Conservation (phyloP, 2,797 vertebrate species). For the Sebastes hopkinsi region DNA sequence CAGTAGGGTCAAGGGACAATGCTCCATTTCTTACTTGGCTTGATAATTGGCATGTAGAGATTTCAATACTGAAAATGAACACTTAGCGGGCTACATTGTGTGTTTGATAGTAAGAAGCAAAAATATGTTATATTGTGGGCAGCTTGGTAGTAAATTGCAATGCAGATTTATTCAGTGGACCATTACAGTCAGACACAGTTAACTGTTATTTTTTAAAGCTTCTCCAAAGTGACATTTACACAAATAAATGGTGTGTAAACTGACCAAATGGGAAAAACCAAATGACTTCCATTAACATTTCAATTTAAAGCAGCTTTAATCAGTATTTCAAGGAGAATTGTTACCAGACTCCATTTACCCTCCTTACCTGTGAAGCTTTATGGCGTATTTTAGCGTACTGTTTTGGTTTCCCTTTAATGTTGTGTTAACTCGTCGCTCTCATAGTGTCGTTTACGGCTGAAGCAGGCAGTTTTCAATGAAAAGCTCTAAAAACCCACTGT, state of each 20-base stretch:
- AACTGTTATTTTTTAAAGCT: not conserved
- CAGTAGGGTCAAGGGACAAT: conserved; percentile 14
- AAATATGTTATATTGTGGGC: not conserved
- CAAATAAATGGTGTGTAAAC: not conserved
- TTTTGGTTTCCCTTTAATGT: not conserved
- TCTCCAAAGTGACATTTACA: not conserved
- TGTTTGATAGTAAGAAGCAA: not conserved
- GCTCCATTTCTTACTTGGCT: conserved; percentile 21
- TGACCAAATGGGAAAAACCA: not conserved
- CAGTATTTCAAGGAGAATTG: not conserved
- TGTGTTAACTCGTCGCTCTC: not conserved
- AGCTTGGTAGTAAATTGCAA: not conserved
- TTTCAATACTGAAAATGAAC: conserved; percentile 1
- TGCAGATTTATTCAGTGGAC: not conserved
- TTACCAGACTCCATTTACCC: not conserved
- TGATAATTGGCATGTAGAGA: conserved; percentile 2
- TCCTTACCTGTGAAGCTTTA: too few species aligned
- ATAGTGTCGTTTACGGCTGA: not conserved
- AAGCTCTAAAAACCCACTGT: not conserved
- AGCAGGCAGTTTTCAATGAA: not conserved
- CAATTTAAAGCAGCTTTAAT: not conserved
- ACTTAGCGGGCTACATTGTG: not conserved
- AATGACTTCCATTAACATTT: not conserved
- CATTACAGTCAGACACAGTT: not conserved
- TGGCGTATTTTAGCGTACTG: not conserved